Conservation (phyloP, 2,888 invertebrate species). For the Apotomis betuletana region DNA sequence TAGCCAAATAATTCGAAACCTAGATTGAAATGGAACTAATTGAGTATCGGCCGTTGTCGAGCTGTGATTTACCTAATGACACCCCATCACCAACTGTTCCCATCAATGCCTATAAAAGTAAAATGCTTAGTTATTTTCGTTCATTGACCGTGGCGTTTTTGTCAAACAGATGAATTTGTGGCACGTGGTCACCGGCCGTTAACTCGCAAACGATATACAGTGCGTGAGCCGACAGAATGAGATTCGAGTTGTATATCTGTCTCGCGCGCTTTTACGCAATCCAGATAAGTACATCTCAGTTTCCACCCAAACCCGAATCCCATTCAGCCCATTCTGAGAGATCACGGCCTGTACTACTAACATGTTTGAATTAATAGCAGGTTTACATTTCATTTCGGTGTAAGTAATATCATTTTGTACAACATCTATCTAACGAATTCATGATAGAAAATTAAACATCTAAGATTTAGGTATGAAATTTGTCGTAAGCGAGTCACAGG, state of each 20-base stretch:
- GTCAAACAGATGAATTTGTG: constrained; percentile 53
- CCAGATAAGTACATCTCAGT: too few relatives aligned
- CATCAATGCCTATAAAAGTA: constrained; percentile 48
- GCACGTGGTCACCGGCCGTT: constrained; percentile 53
- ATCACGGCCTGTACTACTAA: too few relatives aligned
- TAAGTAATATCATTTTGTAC: too few relatives aligned
- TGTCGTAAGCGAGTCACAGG: too few relatives aligned
- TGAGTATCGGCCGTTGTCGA: constrained; percentile 30
- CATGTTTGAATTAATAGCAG: not conserved
- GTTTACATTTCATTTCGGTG: not conserved
- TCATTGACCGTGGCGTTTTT: constrained; percentile 71
- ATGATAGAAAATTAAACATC: too few relatives aligned
- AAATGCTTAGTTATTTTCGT: constrained; percentile 64
- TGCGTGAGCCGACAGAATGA: too few relatives aligned
- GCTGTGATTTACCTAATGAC: constrained; percentile 54
- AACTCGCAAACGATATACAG: constrained; percentile 19
- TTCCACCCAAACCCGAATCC: too few relatives aligned
- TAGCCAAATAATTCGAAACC: constrained; percentile 2
- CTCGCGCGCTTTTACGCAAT: too few relatives aligned
- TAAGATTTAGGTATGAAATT: too few relatives aligned
- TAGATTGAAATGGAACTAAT: constrained; percentile 12
- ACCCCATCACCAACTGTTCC: constrained; percentile 42
- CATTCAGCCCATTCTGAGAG: too few relatives aligned
- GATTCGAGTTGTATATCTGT: too few relatives aligned
- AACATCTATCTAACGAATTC: too few relatives aligned